Percentiles rank a stretch among this genome's conserved stretches.
These are phyloP conservation scores for Hyphantria cunea DNA, from an alignment of 1,140 invertebrate species.

Conservation along the genomic window DNA sequence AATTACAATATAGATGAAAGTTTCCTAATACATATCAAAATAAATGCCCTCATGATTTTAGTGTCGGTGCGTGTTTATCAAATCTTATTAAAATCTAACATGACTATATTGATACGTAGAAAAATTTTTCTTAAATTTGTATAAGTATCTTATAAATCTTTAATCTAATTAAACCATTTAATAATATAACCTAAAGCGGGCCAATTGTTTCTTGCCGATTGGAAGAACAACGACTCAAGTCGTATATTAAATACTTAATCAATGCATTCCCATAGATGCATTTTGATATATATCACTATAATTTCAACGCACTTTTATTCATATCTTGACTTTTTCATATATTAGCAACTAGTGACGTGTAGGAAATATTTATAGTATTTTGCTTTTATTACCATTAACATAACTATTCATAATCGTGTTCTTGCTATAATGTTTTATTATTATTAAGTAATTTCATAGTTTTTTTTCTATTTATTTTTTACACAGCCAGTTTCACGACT, in stretches of 20 bases:
- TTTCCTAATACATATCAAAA: too few species aligned
- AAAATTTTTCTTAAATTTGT: neutral
- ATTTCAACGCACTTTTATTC: neutral
- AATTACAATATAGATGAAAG: too few species aligned
- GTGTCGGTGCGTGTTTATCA: neutral
- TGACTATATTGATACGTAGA: neutral
- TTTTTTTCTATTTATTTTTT: slow-evolving; percentile 56
- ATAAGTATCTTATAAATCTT: too few species aligned
- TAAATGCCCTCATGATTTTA: too few species aligned
- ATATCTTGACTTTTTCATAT: neutral
- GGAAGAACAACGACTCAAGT: neutral
- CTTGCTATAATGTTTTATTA: slow-evolving; percentile 61
- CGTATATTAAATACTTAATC: slow-evolving; percentile 10
- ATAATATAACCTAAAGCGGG: neutral
- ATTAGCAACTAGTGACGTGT: slow-evolving; percentile 73
- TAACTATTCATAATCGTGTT: slow-evolving; percentile 40
- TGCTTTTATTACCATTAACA: slow-evolving; percentile 42
- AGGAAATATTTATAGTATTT: slow-evolving; percentile 44
- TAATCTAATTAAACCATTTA: neutral
- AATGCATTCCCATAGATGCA: slow-evolving; percentile 23
- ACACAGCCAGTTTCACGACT: slow-evolving; percentile 52
- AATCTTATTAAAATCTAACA: neutral
- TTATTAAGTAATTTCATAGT: slow-evolving; percentile 45
- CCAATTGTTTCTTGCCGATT: slow-evolving; percentile 2
- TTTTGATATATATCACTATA: slow-evolving; percentile 2